Evolutionary conservation across 35 echinoderm and acorn worm genomes (phyloP).

Genomic region (Antedon bifida): DNA sequence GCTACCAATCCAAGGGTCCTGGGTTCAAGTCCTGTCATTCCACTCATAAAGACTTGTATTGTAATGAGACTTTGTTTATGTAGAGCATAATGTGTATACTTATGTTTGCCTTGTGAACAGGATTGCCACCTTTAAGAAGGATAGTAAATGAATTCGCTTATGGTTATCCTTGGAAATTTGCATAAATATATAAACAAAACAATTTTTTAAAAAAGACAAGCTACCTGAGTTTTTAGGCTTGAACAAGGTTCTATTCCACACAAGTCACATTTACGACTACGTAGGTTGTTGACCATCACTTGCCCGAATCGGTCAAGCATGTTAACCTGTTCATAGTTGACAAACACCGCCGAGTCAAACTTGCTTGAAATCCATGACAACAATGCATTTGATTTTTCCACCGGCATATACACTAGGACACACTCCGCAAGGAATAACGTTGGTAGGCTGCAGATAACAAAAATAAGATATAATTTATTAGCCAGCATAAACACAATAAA

Average conservation of each 20-base stretch:
- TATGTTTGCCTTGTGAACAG: too few relatives aligned
- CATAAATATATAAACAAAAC: too few relatives aligned
- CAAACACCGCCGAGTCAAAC: constrained; percentile 32
- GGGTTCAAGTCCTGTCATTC: too few relatives aligned
- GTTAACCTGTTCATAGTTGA: constrained; percentile 94
- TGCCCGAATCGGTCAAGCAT: constrained; percentile 79
- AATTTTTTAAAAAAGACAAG: too few relatives aligned
- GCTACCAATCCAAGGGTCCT: too few relatives aligned
- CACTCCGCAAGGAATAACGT: constrained; percentile 86
- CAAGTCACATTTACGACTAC: constrained; percentile 34
- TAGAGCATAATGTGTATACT: too few relatives aligned
- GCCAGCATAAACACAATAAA: too few relatives aligned
- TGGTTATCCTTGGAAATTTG: too few relatives aligned
- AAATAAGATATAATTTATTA: background rate
- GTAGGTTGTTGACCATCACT: constrained; percentile 75
- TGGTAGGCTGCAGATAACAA: constrained; percentile 37
- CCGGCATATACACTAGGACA: constrained; percentile 66
- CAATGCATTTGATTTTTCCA: constrained; percentile 44
- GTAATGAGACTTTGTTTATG: too few relatives aligned
- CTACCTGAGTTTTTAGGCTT: constrained; percentile 73
- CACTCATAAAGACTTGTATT: too few relatives aligned
- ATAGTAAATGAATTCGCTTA: too few relatives aligned
- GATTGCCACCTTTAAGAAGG: too few relatives aligned
- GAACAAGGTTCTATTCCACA: constrained; percentile 51
- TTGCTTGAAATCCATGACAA: constrained; percentile 38